phyloP scores from a whole-genome alignment of 1,140 invertebrate genomes.

The Cylas formicarius region DNA sequence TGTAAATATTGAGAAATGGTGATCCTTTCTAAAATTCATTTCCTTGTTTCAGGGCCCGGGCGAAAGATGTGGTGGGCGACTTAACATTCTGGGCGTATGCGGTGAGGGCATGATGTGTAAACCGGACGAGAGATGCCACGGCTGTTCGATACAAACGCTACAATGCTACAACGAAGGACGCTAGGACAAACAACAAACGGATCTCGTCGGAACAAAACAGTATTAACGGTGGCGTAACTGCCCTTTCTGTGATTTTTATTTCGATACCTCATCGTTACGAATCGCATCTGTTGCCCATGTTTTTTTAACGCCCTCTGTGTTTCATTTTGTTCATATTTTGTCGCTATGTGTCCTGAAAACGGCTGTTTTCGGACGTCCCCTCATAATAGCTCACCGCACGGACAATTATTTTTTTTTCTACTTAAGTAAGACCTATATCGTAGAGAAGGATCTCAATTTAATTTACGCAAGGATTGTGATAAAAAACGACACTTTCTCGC shows the following conservation, averaged over 20 bases:
- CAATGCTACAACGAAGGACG: conserved; percentile 23
- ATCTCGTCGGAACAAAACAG: conserved; percentile 24
- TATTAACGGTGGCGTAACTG: conserved; percentile 25
- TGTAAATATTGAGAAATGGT: too few relatives aligned
- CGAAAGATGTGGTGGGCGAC: conserved; percentile 45
- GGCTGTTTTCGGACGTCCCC: too few relatives aligned
- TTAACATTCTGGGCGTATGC: conserved; percentile 43
- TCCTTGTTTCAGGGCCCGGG: conserved; percentile 44
- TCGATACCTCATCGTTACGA: too few relatives aligned
- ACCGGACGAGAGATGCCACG: conserved; percentile 44
- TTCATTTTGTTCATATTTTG: background rate
- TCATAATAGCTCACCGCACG: too few relatives aligned
- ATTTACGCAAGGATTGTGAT: too few relatives aligned
- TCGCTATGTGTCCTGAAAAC: conserved; percentile 8
- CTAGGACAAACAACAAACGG: conserved; percentile 10
- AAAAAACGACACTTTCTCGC: too few relatives aligned
- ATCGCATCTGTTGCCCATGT: too few relatives aligned
- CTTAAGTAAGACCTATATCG: too few relatives aligned
- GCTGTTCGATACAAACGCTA: conserved; percentile 40
- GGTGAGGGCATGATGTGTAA: conserved; percentile 48
- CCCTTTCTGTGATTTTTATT: background rate
- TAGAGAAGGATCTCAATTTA: too few relatives aligned
- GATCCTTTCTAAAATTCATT: too few relatives aligned
- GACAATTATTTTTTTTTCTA: too few relatives aligned
- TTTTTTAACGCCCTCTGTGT: background rate